Evolutionary conservation across 2,797 vertebrate species (phyloP).

Genomic region (Cossypha heuglini): DNA sequence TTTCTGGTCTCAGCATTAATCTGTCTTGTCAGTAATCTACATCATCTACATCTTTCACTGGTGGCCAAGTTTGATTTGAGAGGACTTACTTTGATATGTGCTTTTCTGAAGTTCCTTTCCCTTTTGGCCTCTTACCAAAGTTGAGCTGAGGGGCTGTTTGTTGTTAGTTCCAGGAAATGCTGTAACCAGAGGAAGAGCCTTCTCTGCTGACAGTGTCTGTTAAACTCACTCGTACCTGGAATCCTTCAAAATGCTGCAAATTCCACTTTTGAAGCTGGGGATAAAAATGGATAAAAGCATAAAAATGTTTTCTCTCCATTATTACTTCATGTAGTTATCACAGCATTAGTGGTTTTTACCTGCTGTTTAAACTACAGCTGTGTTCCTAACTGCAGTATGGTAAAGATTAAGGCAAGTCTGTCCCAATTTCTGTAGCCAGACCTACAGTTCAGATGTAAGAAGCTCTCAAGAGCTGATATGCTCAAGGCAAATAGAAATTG

Average conservation of each 20-base stretch:
- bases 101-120: not conserved
- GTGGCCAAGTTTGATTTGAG: not conserved
- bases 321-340: not conserved
- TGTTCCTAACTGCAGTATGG: not conserved
- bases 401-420: not conserved
- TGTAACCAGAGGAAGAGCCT: not conserved
- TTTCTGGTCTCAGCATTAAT: not conserved
- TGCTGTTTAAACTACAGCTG: not conserved
- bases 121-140: not conserved
- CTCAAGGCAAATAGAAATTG: not conserved
- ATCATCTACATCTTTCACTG: fast-evolving
- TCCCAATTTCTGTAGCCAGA: not conserved
- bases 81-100: not conserved
- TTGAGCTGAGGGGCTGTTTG: not conserved
- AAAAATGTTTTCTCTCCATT: not conserved
- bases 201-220: not conserved
- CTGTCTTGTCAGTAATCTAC: not conserved
- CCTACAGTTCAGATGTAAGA: not conserved
- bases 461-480: not conserved
- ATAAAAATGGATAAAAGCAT: not conserved
- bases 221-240: not conserved
- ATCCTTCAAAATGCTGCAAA: not conserved
- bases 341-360: not conserved
- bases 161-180: not conserved
- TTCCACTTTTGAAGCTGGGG: not conserved